Percentiles rank a stretch among this genome's conserved stretches.
phyloP scores from a whole-genome alignment of 2,113 vertebrate species.

The Bostrychus sinensis region DNA sequence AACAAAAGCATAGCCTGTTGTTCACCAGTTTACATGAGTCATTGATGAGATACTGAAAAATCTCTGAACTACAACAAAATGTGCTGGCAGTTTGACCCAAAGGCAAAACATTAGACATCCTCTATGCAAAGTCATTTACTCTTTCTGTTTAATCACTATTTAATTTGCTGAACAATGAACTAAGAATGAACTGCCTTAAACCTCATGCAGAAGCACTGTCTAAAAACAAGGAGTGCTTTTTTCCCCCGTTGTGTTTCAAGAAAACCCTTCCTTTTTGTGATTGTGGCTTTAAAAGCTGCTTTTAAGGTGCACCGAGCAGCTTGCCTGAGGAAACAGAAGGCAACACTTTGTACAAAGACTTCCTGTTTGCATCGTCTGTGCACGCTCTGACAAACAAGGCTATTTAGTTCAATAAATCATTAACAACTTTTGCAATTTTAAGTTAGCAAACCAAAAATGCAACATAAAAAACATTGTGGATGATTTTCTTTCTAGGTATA shows the following conservation, averaged over 20 bases:
- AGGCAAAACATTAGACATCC: slow-evolving; percentile 14
- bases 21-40: background rate
- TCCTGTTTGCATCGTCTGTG: background rate
- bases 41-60: too few relatives aligned
- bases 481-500: too few relatives aligned
- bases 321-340: background rate
- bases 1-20: background rate
- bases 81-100: slow-evolving; percentile 1
- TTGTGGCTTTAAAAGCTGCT: background rate
- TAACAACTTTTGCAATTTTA: too few relatives aligned
- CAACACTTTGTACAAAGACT: background rate
- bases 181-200: background rate
- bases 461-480: too few relatives aligned
- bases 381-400: background rate
- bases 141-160: slow-evolving; percentile 3
- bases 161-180: slow-evolving; percentile 1
- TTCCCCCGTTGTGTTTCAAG: background rate
- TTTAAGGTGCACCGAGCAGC: background rate
- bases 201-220: background rate
- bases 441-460: too few relatives aligned
- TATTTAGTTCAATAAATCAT: too few relatives aligned
- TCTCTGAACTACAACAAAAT: slow-evolving; percentile 16
- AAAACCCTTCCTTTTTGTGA: background rate
- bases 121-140: slow-evolving; percentile 16
- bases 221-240: too few relatives aligned